Base-by-base conservation (phyloP, 2,888 invertebrate species). In the Opisthograptis luteolata region DNA sequence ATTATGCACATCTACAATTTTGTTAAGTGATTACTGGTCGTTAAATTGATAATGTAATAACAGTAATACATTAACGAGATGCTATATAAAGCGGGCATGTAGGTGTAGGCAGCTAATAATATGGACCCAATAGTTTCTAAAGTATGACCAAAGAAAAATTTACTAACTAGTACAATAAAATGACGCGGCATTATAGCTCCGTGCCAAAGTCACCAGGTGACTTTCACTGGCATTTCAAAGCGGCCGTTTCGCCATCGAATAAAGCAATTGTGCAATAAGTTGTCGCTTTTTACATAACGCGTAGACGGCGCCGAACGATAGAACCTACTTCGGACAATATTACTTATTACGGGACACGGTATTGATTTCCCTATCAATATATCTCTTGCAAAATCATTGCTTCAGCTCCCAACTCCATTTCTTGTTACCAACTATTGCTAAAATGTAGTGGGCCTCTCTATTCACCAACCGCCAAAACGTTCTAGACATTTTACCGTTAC, bases 141-240 rank as follows among this genome's bases (percentile, higher is more conserved):
- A n/a, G n/a, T n/a, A n/a, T n/a, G n/a, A n/a, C n/a, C n/a, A n/a
- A n/a, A n/a, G n/a, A n/a, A n/a, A n/a, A n/a, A n/a, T n/a, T n/a
- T n/a, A n/a, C n/a, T n/a, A 44, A 55, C 46, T 55, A 49, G 46
- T 35, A 55, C 46, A 55, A 55, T 55, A 61, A 55, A 55, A 44
- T 60, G 64, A 60, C 58, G n/a, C n/a, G 54, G 63, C 62, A 58
- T 68, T 73, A 71, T 69, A 69, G 67, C 60, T 62, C 73, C 81
- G 77, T 83, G 83, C 83, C 84, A 81, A 84, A 89, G 87, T 87
- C 81, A 84, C 78, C 78, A 72, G 79, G 76, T 79, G 80, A 87
- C 89, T 90, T 90, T 90, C 89, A 87, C 89, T 83, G 84, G 76
- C 85, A 84, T 85, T 84, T 81, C 78, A 79, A 79, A 79, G 79